Evolutionary conservation across 2,113 vertebrate species (phyloP).

Genomic region (Megaceryle maxima): DNA sequence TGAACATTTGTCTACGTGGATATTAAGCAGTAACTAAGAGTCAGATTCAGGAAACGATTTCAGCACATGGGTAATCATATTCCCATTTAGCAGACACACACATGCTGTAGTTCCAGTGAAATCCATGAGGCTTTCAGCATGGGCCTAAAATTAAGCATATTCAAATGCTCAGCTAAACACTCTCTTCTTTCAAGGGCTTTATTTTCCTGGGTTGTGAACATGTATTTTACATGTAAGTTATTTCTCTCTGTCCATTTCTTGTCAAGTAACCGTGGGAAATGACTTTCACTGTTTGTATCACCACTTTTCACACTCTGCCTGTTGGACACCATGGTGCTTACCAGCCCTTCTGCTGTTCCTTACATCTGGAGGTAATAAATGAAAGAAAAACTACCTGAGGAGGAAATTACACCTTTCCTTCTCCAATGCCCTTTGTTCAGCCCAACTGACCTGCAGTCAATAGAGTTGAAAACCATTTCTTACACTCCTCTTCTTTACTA

Average conservation of each 20-base stretch:
- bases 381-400: neutral
- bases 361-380: neutral
- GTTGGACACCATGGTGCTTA: neutral
- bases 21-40: neutral
- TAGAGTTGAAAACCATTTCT: neutral
- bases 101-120: neutral
- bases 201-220: neutral
- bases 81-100: neutral
- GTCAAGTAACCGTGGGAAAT: neutral
- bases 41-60: neutral
- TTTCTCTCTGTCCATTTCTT: neutral
- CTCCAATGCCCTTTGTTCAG: neutral
- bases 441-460: neutral
- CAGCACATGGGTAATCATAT: neutral
- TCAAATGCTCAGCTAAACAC: neutral
- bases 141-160: neutral
- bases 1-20: neutral
- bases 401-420: neutral
- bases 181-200: neutral
- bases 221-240: neutral
- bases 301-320: neutral
- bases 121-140: neutral
- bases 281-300: neutral
- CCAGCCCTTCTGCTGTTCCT: neutral
- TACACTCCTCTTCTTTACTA: neutral